A percentile compares a stretch with the other conserved stretches of the same genome.
Evolutionary conservation across 2,797 vertebrate species (phyloP).

Genomic region (Selene dorsalis): DNA sequence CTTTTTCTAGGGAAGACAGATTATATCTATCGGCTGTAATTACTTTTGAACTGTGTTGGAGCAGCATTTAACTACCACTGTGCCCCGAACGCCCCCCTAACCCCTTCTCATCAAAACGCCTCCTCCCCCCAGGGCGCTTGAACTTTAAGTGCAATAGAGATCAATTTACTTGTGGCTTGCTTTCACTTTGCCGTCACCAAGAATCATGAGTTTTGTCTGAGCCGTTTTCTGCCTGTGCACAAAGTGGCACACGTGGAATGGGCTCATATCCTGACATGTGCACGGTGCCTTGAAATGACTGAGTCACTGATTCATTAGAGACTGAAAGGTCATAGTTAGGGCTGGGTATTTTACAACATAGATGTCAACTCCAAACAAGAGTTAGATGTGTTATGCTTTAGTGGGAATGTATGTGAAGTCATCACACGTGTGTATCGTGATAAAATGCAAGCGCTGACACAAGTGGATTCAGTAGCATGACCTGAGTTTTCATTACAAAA

Average conservation of each 20-base stretch:
- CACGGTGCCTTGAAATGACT: constrained; percentile 64
- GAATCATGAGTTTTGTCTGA: neutral
- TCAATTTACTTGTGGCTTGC: constrained; percentile 25
- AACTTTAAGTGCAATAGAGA: constrained; percentile 48
- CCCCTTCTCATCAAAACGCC: neutral
- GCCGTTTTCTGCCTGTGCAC: constrained; percentile 16
- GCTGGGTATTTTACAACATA: constrained; percentile 30
- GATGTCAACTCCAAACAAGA: constrained; percentile 18
- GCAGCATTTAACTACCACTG: constrained; percentile 42
- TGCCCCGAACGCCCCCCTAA: constrained; percentile 29
- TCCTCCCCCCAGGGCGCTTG: neutral
- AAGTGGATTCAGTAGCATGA: neutral
- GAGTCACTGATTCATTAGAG: constrained; percentile 29
- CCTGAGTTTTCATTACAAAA: neutral
- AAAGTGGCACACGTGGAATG: constrained; percentile 17
- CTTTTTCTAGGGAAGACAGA: constrained; percentile 31
- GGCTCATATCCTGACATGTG: constrained; percentile 26
- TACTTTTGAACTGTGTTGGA: constrained; percentile 46
- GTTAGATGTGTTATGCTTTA: neutral
- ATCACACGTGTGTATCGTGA: neutral
- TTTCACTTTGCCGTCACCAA: constrained; percentile 38
- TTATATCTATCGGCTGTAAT: constrained; percentile 25
- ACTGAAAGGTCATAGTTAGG: neutral
- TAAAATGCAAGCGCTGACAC: neutral
- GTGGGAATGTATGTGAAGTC: constrained; percentile 10